Evolutionary conservation across 2,888 invertebrate species (phyloP), one percentile per base, ranked within the genome.

Genomic region (Auanema freiburgensis): DNA sequence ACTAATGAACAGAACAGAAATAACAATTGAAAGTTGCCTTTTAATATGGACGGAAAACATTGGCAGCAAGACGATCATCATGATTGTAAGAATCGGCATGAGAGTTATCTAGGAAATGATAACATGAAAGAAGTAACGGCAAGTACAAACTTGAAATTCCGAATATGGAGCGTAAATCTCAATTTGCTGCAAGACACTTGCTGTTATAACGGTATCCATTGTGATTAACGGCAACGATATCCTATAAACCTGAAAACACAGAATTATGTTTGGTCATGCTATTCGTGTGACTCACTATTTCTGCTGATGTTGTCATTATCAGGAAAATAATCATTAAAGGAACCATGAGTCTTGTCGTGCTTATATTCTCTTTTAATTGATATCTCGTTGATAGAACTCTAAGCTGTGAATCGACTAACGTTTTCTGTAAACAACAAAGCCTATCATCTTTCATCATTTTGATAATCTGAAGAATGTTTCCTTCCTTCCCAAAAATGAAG

Each of bases 351-450:
- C 40, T 21, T n/a, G 55, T 55, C 1, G 55, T 55, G 12, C 41
- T 21, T 16, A 55, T 55, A 33, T 55, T 55, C 40, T 55, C 55
- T 8, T 33, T 23, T 33, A 55, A 42, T 55, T 55, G 55, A 33
- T 55, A 55, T 33, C 55, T 55, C 16, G 33, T 42, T 4, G 55
- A 55, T 11, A 55, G 33, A 33, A 33, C 33, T 33, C 33, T 33
- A 33, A 33, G n/a, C 40, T 55, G 55, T 11, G 40, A 40, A 33
- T 40, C 21, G 1, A 55, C 18, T 10, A 21, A 40, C 3, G 11
- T 33, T 21, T 55, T 33, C 40, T 55, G 50, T 2, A 50, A 50
- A 50, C 16, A 16, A 18, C 4, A 16, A 18, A 16, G 10, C 46
- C 4, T 46, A 18, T 46, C n/a, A n/a, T 33, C 33, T 5, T 33